phyloP scores from a whole-genome alignment of 2,113 vertebrate genomes.

The Indicator maculatus region DNA sequence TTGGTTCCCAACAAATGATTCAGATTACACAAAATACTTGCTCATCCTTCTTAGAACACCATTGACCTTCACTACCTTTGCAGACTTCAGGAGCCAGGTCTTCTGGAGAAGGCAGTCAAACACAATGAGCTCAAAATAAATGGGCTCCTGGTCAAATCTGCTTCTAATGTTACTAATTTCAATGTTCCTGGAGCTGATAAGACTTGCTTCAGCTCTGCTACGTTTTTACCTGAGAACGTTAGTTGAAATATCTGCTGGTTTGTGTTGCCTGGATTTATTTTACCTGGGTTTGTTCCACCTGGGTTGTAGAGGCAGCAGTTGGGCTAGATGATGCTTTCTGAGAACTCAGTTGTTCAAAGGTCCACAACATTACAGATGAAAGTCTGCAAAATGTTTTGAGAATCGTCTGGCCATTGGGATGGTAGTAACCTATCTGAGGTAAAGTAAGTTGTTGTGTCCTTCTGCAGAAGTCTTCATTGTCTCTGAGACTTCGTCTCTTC shows the following conservation, averaged over 20 bases:
- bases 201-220: background rate
- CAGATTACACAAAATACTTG: background rate
- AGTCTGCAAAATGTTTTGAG: background rate
- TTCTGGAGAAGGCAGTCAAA: background rate
- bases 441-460: background rate
- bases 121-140: background rate
- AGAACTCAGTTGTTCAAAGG: background rate
- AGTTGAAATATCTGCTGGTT: background rate
- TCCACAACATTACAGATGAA: background rate
- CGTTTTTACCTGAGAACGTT: background rate
- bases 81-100: background rate
- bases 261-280: background rate
- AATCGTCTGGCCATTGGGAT: rapidly evolving
- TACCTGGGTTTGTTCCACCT: background rate
- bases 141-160: background rate
- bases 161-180: background rate
- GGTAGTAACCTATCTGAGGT: background rate
- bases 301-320: background rate
- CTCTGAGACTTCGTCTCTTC: background rate
- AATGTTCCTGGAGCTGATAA: background rate
- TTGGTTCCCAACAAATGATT: background rate
- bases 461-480: background rate
- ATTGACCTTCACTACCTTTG: background rate
- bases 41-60: background rate
- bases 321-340: background rate